Conservation (phyloP, 2,797 vertebrate species). For the Dipus sagitta region DNA sequence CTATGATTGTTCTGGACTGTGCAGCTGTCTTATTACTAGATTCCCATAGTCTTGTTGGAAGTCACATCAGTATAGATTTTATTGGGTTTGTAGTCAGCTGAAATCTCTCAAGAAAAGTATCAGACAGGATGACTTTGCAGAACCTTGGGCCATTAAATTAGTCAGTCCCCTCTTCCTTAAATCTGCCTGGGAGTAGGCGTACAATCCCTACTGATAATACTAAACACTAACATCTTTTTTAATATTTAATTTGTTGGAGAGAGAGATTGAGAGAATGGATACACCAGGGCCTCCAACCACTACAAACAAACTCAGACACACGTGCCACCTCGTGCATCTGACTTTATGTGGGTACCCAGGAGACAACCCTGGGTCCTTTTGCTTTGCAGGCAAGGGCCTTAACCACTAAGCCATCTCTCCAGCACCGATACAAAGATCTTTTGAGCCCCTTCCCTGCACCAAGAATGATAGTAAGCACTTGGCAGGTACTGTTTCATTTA, state of each 20-base stretch:
- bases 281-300: too few species aligned
- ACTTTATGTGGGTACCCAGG: too few species aligned
- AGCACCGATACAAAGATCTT: not conserved
- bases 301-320: too few species aligned
- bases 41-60: not conserved
- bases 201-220: not conserved
- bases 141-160: not conserved
- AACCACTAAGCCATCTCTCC: too few species aligned
- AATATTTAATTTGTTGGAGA: not conserved
- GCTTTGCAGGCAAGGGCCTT: too few species aligned
- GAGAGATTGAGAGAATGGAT: too few species aligned
- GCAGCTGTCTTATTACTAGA: not conserved
- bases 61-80: not conserved
- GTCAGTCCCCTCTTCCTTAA: not conserved
- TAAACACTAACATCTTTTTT: not conserved
- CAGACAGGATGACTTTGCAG: conserved; percentile 29
- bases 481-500: conserved; percentile 27
- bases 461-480: not conserved
- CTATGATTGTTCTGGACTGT: not conserved
- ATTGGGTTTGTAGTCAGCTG: not conserved
- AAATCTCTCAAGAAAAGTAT: not conserved
- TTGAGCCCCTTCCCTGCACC: not conserved
- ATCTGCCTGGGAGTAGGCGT: not conserved
- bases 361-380: too few species aligned
- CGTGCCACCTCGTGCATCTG: too few species aligned